Conservation (phyloP, 1,140 invertebrate species). For the Diabrotica undecimpunctata region DNA sequence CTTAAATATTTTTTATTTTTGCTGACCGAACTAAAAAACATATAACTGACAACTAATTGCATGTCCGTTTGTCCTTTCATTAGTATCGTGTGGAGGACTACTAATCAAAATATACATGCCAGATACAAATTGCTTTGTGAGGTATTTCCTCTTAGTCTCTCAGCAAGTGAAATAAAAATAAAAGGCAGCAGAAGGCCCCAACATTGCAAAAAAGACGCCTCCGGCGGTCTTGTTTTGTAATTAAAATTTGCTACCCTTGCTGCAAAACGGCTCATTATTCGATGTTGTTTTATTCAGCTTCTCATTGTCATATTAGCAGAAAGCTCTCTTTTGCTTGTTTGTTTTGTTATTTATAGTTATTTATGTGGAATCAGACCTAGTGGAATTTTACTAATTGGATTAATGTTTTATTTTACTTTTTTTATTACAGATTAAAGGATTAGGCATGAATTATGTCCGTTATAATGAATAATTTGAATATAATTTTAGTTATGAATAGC, state of each 20-base stretch:
- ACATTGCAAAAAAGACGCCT: conserved; percentile 11
- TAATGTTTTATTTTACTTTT: no score
- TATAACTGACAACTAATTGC: not conserved
- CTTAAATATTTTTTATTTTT: no score
- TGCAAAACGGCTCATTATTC: conserved; percentile 18
- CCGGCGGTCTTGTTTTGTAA: conserved; percentile 16
- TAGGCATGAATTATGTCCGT: no score
- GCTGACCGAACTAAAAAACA: no score
- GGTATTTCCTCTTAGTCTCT: not conserved
- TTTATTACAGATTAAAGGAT: no score
- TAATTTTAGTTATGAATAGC: no score
- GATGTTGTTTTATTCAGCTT: conserved; percentile 18
- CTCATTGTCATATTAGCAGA: conserved; percentile 12
- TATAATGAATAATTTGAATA: no score
- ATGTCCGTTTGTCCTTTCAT: not conserved
- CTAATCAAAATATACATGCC: conserved; percentile 10
- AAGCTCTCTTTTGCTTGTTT: conserved; percentile 4
- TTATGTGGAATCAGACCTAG: not conserved
- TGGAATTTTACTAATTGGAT: no score
- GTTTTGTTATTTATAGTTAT: not conserved
- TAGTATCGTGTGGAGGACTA: conserved; percentile 4
- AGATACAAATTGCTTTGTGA: conserved; percentile 16
- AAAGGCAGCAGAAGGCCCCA: conserved; percentile 4
- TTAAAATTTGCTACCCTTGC: conserved; percentile 19
- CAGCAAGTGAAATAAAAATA: not conserved